Conservation (phyloP, 2,113 vertebrate species). For the Megaleporinus macrocephalus region DNA sequence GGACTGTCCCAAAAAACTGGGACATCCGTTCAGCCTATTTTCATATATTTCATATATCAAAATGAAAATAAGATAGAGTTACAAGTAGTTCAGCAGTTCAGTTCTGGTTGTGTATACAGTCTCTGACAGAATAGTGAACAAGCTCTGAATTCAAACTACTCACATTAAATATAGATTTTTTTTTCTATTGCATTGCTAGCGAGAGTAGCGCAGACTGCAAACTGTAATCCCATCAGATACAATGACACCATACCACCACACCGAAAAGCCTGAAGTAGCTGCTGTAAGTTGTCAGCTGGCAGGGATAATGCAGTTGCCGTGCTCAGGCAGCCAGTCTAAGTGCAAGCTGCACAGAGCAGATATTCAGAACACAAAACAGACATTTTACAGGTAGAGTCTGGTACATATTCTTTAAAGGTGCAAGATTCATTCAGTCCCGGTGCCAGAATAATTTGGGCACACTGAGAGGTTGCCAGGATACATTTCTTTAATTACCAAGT, state of each 20-base stretch:
- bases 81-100: too few relatives aligned
- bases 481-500: too few relatives aligned
- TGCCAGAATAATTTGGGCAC: too few relatives aligned
- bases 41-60: too few relatives aligned
- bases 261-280: background rate
- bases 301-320: background rate
- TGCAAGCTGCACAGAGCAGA: background rate
- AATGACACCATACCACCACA: background rate
- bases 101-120: too few relatives aligned
- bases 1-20: too few relatives aligned
- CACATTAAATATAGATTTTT: background rate
- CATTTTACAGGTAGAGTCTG: background rate
- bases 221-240: background rate
- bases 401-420: background rate
- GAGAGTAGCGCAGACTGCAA: background rate
- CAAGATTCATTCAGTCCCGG: background rate
- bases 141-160: background rate
- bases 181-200: background rate
- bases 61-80: too few relatives aligned
- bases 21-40: too few relatives aligned
- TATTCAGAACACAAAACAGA: background rate
- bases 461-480: too few relatives aligned
- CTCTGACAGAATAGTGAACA: too few relatives aligned
- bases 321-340: background rate
- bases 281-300: background rate